Evolutionary conservation across 2,888 invertebrate genomes (phyloP).

Genomic region (Apodemia zela): DNA sequence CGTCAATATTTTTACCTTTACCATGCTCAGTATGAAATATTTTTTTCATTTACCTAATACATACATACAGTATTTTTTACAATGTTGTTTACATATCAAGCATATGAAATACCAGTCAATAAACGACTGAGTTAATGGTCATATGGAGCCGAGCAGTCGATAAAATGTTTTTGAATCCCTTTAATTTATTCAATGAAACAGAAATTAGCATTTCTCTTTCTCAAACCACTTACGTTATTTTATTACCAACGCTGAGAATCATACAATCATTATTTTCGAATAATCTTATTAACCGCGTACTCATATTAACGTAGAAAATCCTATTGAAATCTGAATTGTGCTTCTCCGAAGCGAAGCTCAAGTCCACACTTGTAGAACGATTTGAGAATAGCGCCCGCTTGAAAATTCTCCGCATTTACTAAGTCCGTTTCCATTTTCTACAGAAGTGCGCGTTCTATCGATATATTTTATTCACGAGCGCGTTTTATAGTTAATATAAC

Average conservation of each 20-base stretch:
- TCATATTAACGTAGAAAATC: conserved; percentile 10
- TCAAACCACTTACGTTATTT: background rate
- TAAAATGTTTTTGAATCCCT: too few species aligned
- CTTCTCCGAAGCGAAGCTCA: conserved; percentile 10
- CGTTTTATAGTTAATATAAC: conserved; percentile 26
- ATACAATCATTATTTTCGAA: background rate
- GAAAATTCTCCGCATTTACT: conserved; percentile 41
- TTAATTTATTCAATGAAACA: too few species aligned
- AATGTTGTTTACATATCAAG: too few species aligned
- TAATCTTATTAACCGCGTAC: conserved; percentile 9
- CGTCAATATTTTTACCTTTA: too few species aligned
- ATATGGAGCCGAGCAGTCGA: too few species aligned
- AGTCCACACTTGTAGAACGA: conserved; percentile 28
- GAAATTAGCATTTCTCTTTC: background rate
- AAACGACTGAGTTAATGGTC: too few species aligned
- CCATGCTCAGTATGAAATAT: too few species aligned
- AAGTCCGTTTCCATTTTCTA: conserved; percentile 40
- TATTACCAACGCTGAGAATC: background rate
- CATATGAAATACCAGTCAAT: too few species aligned
- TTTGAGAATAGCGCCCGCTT: conserved; percentile 37
- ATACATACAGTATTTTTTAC: too few species aligned
- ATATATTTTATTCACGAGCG: conserved; percentile 51
- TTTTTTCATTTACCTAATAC: too few species aligned
- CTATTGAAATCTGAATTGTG: conserved; percentile 12
- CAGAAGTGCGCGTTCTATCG: conserved; percentile 45